These are phyloP conservation scores for Porphyrio hochstetteri DNA, from an alignment of 2,113 vertebrate genomes.

Conservation along the genomic window DNA sequence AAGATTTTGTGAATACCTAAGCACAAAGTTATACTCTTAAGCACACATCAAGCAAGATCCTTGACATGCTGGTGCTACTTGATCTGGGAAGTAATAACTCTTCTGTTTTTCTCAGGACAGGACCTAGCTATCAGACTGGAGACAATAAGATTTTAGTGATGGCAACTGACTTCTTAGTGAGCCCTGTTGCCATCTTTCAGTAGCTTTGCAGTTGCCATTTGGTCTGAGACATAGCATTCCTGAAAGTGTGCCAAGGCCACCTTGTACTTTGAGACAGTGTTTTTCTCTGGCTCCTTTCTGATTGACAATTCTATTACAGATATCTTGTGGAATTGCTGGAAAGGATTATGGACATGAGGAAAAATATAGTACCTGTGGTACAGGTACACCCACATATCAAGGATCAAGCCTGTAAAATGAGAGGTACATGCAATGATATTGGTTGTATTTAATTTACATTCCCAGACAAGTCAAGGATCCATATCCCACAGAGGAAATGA, in stretches of 20 bases:
- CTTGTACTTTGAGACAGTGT: neutral
- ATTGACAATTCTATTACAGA: neutral
- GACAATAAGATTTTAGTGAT: neutral
- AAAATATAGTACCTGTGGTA: neutral
- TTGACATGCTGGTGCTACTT: neutral
- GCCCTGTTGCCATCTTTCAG: neutral
- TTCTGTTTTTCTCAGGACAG: neutral
- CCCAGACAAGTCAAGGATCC: neutral
- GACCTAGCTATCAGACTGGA: neutral
- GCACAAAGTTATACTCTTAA: neutral
- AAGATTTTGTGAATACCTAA: neutral
- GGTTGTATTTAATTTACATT: neutral
- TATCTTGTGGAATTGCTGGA: neutral
- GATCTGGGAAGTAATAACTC: neutral
- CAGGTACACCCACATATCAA: neutral
- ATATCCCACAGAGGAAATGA: neutral
- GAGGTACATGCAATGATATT: neutral
- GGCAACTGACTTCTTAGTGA: neutral
- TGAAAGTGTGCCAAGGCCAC: neutral
- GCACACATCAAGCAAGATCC: neutral
- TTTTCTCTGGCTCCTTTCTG: neutral
- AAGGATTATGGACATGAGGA: neutral
- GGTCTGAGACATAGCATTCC: neutral
- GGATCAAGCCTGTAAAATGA: neutral
- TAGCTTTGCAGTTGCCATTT: neutral